Conservation (phyloP, 2,888 invertebrate genomes). For the Macrophya annulata region DNA sequence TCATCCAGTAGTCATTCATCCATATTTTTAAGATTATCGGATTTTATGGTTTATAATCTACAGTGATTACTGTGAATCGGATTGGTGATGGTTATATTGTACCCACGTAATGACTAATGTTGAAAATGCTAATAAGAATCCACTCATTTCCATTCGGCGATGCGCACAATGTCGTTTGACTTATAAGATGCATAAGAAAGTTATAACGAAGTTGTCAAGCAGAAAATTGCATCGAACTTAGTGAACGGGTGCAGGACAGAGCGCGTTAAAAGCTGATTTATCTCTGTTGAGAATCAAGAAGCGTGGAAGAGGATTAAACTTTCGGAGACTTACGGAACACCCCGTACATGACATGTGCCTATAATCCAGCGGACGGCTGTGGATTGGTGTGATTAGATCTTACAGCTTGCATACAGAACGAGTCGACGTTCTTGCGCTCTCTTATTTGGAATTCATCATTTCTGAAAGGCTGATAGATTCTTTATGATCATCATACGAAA, state of each 20-base stretch:
- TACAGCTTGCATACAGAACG: constrained; percentile 52
- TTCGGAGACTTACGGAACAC: constrained; percentile 49
- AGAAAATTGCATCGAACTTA: constrained; percentile 45
- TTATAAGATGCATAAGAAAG: constrained; percentile 27
- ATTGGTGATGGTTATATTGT: background rate
- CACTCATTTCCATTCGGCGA: background rate
- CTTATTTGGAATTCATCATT: constrained; percentile 47
- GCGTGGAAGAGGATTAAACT: constrained; percentile 46
- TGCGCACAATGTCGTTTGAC: constrained; percentile 3
- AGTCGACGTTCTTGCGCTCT: constrained; percentile 30
- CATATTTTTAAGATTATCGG: background rate
- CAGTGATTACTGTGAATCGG: constrained; percentile 1
- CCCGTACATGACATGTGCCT: constrained; percentile 49
- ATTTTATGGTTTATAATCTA: background rate
- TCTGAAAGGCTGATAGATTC: constrained; percentile 43
- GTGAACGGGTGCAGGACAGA: constrained; percentile 27
- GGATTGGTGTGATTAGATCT: constrained; percentile 57
- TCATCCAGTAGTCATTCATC: background rate
- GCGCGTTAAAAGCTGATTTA: constrained; percentile 34
- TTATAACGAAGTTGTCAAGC: constrained; percentile 36
- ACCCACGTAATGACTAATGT: constrained; percentile 14
- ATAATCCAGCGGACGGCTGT: constrained; percentile 56
- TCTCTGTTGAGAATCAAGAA: constrained; percentile 32
- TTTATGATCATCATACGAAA: constrained; percentile 28
- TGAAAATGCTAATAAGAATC: constrained; percentile 24